Percentiles rank a stretch among this genome's conserved stretches.
phyloP scores from a whole-genome alignment of 1,140 invertebrate species.

The Oryzaephilus surinamensis region DNA sequence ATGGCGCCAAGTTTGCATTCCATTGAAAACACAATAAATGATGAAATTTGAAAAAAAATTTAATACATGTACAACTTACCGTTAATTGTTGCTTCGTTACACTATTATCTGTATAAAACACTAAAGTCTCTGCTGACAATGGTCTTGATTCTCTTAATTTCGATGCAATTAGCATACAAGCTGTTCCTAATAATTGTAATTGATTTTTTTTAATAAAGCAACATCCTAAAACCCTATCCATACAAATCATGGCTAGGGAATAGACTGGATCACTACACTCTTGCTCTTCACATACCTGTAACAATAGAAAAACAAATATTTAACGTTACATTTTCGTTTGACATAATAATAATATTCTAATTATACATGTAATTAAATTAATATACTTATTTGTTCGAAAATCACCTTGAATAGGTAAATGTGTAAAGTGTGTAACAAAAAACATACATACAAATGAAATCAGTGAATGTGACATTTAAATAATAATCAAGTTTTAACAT shows the following conservation, averaged over 20 bases:
- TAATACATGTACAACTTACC: slow-evolving; percentile 54
- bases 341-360: neutral
- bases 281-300: slow-evolving; percentile 85
- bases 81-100: slow-evolving; percentile 71
- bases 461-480: neutral
- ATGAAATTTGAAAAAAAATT: neutral
- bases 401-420: neutral
- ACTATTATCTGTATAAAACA: slow-evolving; percentile 88
- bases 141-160: slow-evolving; percentile 78
- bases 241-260: slow-evolving; percentile 78
- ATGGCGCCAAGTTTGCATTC: no score
- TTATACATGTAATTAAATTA: neutral
- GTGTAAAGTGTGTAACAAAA: neutral
- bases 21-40: neutral
- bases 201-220: slow-evolving; percentile 69
- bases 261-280: slow-evolving; percentile 87
- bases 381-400: neutral
- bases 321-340: neutral
- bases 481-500: no score
- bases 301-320: slow-evolving; percentile 26
- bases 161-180: slow-evolving; percentile 80
- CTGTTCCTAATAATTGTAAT: slow-evolving; percentile 80
- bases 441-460: neutral
- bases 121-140: slow-evolving; percentile 66
- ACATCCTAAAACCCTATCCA: slow-evolving; percentile 82